These are phyloP conservation scores for Caiman crocodilus DNA, from an alignment of 2,797 vertebrate genomes.

Conservation along the genomic window DNA sequence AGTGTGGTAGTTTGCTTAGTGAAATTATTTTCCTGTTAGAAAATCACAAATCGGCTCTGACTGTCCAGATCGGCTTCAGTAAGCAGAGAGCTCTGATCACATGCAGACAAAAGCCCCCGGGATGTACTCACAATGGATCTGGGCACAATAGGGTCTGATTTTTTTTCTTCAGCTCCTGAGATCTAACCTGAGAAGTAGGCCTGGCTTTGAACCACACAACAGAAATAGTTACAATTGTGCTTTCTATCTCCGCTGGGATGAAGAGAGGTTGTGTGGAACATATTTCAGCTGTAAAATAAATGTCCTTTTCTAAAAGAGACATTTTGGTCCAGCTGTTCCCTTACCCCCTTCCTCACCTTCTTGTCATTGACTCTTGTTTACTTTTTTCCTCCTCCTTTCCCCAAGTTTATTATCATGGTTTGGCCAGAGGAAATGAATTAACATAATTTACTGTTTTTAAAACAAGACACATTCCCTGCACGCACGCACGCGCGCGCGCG, in stretches of 20 bases:
- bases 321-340: slow-evolving; percentile 57
- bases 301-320: slow-evolving; percentile 50
- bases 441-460: slow-evolving; percentile 89
- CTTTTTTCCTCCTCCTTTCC: slow-evolving; percentile 78
- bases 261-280: not conserved
- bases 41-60: slow-evolving; percentile 51
- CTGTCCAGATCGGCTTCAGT: slow-evolving; percentile 4
- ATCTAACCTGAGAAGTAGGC: not conserved
- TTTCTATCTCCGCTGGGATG: not conserved
- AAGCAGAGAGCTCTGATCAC: not conserved
- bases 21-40: slow-evolving; percentile 71
- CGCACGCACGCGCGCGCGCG: slow-evolving; percentile 45
- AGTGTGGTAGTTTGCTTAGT: slow-evolving; percentile 41
- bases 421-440: slow-evolving; percentile 89
- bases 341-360: slow-evolving; percentile 61
- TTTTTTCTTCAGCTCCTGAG: not conserved
- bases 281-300: not conserved
- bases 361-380: slow-evolving; percentile 76
- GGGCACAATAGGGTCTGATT: not conserved
- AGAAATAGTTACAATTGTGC: not conserved
- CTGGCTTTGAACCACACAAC: not conserved
- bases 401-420: slow-evolving; percentile 83
- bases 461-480: slow-evolving; percentile 83
- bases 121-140: not conserved
- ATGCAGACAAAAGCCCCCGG: not conserved